Conservation (phyloP, 2,797 vertebrate genomes). For the Mastacembelus armatus region DNA sequence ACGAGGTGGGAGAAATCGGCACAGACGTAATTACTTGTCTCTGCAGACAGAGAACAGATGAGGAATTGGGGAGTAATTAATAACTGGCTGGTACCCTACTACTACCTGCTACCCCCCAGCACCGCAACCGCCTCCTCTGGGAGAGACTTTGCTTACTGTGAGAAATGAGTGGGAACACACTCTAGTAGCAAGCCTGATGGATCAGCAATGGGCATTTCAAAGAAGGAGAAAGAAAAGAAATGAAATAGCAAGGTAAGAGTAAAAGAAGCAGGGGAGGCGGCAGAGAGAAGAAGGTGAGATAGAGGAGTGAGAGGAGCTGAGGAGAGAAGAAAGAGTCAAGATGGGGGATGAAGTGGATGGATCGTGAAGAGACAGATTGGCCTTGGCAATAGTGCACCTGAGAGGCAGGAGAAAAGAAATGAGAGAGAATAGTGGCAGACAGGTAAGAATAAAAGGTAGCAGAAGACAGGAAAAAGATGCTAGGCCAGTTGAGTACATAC, state of each 20-base stretch:
- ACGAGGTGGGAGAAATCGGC: slow-evolving; percentile 57
- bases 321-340: slow-evolving; percentile 45
- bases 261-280: slow-evolving; percentile 36
- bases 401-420: slow-evolving; percentile 46
- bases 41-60: slow-evolving; percentile 74
- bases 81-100: slow-evolving; percentile 72
- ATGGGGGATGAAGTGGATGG: slow-evolving; percentile 71
- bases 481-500: slow-evolving; percentile 14
- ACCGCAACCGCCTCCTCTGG: slow-evolving; percentile 41
- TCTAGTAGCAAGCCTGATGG: slow-evolving; percentile 63
- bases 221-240: slow-evolving; percentile 58
- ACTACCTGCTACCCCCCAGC: slow-evolving; percentile 60
- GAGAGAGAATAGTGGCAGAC: slow-evolving; percentile 13
- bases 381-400: slow-evolving; percentile 45
- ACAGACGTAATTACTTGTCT: slow-evolving; percentile 81
- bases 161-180: slow-evolving; percentile 68
- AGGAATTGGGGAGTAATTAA: slow-evolving; percentile 81
- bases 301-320: slow-evolving; percentile 50
- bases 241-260: slow-evolving; percentile 60
- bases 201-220: slow-evolving; percentile 74
- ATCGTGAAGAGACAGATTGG: slow-evolving; percentile 61
- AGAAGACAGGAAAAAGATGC: neutral
- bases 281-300: slow-evolving; percentile 49
- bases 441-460: slow-evolving; percentile 6
- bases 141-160: slow-evolving; percentile 70